phyloP scores from a whole-genome alignment of 2,113 vertebrate genomes.

The Catharus bicknelli region DNA sequence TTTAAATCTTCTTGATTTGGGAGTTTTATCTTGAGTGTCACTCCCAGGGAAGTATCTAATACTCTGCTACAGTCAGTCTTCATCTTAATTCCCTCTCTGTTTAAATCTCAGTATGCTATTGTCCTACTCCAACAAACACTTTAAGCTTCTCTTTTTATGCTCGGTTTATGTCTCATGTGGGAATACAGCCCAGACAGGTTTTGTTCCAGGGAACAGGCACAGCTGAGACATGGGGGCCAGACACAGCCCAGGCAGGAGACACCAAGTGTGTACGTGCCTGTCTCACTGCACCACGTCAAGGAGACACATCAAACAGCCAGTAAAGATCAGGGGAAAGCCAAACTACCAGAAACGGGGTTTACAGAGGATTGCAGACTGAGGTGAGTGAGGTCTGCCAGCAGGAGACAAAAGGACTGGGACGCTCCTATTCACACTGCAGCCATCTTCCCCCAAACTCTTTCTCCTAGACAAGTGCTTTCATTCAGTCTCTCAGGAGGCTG shows the following conservation, averaged over 20 bases:
- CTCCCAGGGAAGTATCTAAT: neutral
- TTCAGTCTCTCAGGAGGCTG: neutral
- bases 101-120: neutral
- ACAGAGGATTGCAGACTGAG: neutral
- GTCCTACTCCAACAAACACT: neutral
- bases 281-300: fast-evolving
- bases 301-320: neutral
- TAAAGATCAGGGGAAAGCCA: neutral
- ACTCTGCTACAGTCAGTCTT: neutral
- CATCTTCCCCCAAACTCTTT: neutral
- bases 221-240: neutral
- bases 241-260: neutral
- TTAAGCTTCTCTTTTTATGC: neutral
- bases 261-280: neutral
- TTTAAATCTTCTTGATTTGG: conserved; percentile 4
- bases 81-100: neutral
- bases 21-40: neutral
- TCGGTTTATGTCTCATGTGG: neutral
- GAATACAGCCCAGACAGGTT: conserved; percentile 3
- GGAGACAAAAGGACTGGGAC: neutral
- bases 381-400: neutral
- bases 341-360: neutral
- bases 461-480: neutral
- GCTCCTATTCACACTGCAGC: neutral
- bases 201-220: neutral